A percentile compares a stretch with the other conserved stretches of the same genome.
Evolutionary conservation across 2,113 vertebrate genomes (phyloP).

Genomic region (Hiodon tergisus): DNA sequence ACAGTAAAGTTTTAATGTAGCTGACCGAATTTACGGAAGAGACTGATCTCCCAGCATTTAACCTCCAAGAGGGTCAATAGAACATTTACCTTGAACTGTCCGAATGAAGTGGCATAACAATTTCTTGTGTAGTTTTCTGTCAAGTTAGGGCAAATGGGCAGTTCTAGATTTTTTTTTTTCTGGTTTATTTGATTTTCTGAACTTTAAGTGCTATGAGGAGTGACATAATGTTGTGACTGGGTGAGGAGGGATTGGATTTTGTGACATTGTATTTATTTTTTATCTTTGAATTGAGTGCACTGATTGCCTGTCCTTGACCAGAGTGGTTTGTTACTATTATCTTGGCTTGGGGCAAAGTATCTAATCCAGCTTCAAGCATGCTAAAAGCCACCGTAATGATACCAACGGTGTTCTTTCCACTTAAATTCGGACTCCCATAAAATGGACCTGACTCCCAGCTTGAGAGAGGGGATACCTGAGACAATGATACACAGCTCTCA

Average conservation of each 20-base stretch:
- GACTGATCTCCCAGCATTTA: no score
- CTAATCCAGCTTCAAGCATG: not conserved
- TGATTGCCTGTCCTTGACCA: not conserved
- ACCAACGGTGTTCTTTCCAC: not conserved
- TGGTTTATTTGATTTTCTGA: no score
- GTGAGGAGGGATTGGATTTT: no score
- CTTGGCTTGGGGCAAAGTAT: not conserved
- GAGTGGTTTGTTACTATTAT: not conserved
- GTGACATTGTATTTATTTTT: not conserved
- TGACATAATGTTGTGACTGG: not conserved
- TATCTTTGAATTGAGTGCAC: not conserved
- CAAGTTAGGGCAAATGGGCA: no score
- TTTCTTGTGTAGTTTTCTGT: no score
- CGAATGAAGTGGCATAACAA: no score
- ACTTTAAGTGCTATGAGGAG: no score
- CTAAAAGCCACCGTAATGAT: not conserved
- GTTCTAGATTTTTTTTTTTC: no score
- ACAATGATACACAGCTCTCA: not conserved
- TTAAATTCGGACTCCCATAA: constrained; percentile 10
- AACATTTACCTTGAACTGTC: no score
- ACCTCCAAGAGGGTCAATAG: no score
- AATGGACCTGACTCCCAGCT: not conserved
- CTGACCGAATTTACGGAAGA: no score
- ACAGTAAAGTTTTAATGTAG: no score
- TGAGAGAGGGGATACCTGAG: not conserved